Conservation (phyloP, 2,113 vertebrate genomes). For the Isichthys henryi region DNA sequence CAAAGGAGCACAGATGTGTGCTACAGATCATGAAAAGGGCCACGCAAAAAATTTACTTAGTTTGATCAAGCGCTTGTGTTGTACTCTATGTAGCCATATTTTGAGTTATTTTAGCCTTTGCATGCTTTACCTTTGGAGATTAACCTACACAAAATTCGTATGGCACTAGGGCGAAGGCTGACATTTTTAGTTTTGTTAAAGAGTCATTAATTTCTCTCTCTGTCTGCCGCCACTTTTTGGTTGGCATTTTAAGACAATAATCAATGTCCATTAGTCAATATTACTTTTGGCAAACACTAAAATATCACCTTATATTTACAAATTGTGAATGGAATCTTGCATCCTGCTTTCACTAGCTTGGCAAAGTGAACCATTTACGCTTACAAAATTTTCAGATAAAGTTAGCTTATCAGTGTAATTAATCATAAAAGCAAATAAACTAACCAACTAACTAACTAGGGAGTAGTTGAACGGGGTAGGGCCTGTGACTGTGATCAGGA, state of each 20-base stretch:
- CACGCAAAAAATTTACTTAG: not conserved
- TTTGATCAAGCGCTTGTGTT: not conserved
- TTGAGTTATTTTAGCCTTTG: not conserved
- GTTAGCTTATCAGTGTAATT: not conserved
- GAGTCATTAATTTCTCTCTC: not conserved
- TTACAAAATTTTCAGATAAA: not conserved
- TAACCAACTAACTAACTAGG: no score
- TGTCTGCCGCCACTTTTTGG: not conserved
- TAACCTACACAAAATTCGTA: not conserved
- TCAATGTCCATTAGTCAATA: not conserved
- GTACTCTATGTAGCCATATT: not conserved
- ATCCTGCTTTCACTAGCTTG: not conserved
- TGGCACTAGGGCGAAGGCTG: not conserved
- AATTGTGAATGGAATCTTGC: not conserved
- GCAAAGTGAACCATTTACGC: not conserved
- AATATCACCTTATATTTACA: not conserved
- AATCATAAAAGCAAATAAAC: no score
- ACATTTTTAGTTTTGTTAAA: not conserved
- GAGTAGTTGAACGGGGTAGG: no score
- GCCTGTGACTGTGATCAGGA: no score
- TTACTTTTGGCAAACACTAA: not conserved
- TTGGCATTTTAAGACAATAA: not conserved
- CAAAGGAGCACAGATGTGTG: not conserved
- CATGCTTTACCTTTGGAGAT: not conserved
- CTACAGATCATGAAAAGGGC: not conserved